A percentile compares a stretch with the other conserved stretches of the same genome.
phyloP scores from a whole-genome alignment of 2,888 invertebrate species.

The Andrena bucephala region DNA sequence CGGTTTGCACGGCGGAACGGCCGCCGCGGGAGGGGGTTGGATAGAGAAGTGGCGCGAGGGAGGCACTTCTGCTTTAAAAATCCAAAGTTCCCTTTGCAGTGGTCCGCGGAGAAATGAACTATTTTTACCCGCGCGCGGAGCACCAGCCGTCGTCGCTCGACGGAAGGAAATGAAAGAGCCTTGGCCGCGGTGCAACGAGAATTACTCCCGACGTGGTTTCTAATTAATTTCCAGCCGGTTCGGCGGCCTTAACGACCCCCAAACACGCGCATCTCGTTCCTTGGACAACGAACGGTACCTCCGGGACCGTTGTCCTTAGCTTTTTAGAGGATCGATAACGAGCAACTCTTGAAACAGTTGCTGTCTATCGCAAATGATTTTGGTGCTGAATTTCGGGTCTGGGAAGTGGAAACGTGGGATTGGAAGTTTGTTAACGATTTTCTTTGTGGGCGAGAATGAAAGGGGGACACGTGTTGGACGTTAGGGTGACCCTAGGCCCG shows the following conservation, averaged over 20 bases:
- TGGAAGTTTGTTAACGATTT: neutral
- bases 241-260: slow-evolving; percentile 10
- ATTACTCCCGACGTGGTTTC: slow-evolving; percentile 48
- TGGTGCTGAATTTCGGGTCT: neutral
- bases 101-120: slow-evolving; percentile 72
- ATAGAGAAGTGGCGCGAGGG: neutral
- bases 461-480: slow-evolving; percentile 35
- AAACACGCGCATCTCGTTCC: slow-evolving; percentile 7
- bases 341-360: neutral
- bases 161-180: slow-evolving; percentile 12
- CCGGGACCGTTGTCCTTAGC: neutral
- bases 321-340: neutral
- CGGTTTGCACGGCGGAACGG: slow-evolving; percentile 26
- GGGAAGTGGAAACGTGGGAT: neutral
- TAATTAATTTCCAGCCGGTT: slow-evolving; percentile 44
- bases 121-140: slow-evolving; percentile 67
- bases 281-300: neutral
- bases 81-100: slow-evolving; percentile 69
- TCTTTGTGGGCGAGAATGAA: neutral
- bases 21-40: neutral
- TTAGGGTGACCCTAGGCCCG: neutral
- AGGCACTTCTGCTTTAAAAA: slow-evolving; percentile 59
- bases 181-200: slow-evolving; percentile 27
- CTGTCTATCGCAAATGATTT: neutral
- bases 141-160: slow-evolving; percentile 13